These are phyloP conservation scores for Actenoides hombroni DNA, from an alignment of 2,113 vertebrate species.

Conservation along the genomic window DNA sequence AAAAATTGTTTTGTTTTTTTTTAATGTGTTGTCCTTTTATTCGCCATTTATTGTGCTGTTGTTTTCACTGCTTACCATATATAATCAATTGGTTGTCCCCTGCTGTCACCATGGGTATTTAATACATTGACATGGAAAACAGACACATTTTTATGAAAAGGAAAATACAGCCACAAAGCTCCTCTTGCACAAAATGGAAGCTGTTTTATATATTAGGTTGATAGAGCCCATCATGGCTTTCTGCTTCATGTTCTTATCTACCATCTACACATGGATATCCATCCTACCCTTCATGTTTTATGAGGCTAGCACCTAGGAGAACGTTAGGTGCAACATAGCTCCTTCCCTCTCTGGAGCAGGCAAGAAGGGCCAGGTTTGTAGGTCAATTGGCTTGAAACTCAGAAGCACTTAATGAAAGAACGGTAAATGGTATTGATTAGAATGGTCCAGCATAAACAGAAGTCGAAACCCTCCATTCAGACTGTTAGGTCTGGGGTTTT, in stretches of 20 bases:
- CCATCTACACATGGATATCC: not conserved
- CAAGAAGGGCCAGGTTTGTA: not conserved
- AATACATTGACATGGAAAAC: not conserved
- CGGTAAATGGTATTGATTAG: not conserved
- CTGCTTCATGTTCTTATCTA: not conserved
- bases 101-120: conserved; percentile 31
- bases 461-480: not conserved
- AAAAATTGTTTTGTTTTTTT: not conserved
- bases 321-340: fast-evolving
- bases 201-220: not conserved
- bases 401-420: not conserved
- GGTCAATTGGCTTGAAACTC: not conserved
- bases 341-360: not conserved
- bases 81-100: not conserved
- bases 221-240: not conserved
- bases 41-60: not conserved
- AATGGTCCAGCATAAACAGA: not conserved
- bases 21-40: not conserved
- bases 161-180: not conserved
- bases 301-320: not conserved
- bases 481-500: not conserved
- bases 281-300: not conserved
- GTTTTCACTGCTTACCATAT: not conserved
- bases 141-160: not conserved
- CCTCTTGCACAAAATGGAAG: not conserved